Conservation (phyloP, 64 coral and sea anemone species). For the Acropora tenuis region DNA sequence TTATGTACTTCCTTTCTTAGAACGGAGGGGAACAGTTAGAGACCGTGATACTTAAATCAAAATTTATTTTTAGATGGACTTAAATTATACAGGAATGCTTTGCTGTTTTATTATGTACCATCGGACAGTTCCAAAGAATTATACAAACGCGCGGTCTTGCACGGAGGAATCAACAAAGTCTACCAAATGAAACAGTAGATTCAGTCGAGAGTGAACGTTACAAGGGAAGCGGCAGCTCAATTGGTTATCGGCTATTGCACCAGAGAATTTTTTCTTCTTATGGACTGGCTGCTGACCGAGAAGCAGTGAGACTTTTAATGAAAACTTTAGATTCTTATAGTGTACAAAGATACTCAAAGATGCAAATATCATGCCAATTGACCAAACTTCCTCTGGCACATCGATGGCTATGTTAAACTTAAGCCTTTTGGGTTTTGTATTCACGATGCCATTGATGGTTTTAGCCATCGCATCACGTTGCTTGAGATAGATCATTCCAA, state of each 20-base stretch:
- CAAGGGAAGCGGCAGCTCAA: slow-evolving; percentile 44
- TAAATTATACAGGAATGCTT: slow-evolving; percentile 40
- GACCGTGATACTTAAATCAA: slow-evolving; percentile 50
- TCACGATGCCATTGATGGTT: slow-evolving; percentile 34
- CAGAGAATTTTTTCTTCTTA: slow-evolving; percentile 42
- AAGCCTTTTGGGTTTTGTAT: no score
- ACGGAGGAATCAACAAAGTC: slow-evolving; percentile 55
- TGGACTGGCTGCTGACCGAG: slow-evolving; percentile 44
- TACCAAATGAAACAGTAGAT: slow-evolving; percentile 41
- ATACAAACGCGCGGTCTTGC: slow-evolving; percentile 31
- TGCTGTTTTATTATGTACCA: slow-evolving; percentile 26
- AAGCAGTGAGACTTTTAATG: slow-evolving; percentile 30
- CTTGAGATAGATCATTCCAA: slow-evolving; percentile 64
- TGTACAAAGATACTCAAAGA: slow-evolving; percentile 36
- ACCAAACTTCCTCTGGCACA: slow-evolving; percentile 50
- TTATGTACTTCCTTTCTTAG: neutral
- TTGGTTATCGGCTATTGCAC: slow-evolving; percentile 62
- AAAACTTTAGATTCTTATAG: slow-evolving; percentile 47
- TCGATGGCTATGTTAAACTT: slow-evolving; percentile 18
- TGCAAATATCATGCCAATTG: slow-evolving; percentile 29
- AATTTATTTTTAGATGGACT: slow-evolving; percentile 16
- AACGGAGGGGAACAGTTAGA: neutral
- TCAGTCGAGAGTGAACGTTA: slow-evolving; percentile 33
- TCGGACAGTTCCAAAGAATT: slow-evolving; percentile 57
- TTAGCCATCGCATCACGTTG: slow-evolving; percentile 39